Evolutionary conservation across 2,797 vertebrate genomes (phyloP), one percentile per base, ranked within the genome.

Genomic region (Bovichtus variegatus): DNA sequence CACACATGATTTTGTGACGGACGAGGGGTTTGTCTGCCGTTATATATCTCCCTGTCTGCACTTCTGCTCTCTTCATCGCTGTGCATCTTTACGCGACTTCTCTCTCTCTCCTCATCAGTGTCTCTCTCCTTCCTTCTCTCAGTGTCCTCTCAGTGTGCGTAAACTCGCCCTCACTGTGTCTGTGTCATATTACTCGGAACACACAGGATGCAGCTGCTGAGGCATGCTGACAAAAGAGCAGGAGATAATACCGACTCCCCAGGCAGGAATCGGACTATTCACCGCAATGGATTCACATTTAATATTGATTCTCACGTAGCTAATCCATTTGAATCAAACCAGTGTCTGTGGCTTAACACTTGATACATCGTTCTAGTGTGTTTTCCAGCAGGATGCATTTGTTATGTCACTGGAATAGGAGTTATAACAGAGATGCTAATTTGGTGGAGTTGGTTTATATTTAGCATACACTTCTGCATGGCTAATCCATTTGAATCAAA

Each of bases 1-100:
- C 81, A 87, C 75, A 82, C 80, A 74, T 79, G 77, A 82, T 87
- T 85, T 78, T 75, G 83, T 82, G 83, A 83, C 3, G 76, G 78
- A 88, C 63, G 70, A 84, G 74, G 71, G 54, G 60, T 76, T 87
- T 71, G 83, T 87, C 74, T 80, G 40, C 57, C 41, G 36, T 62
- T 72, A 21, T 80, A 69, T 74, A 74, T 83, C 82, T 78, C 65
- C 67, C 68, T 34, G 75, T 72, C 74, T 68, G 51, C 29, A 65
- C 73, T 40, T 55, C 81, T 60, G 67, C 82, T 78, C 81, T 75
- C 47, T 71, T 78, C 82, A 47, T 80, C 27, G 23, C 79, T 1
- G 51, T 77, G 54, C 78, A 63, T 80, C 76, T 80, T 44, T 64
- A 16, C 58, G 43, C 25, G 6, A 83, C 82, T 79, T 58, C 51